Evolutionary conservation across 2,113 vertebrate species (phyloP).

Genomic region (Rhizomys pruinosus): DNA sequence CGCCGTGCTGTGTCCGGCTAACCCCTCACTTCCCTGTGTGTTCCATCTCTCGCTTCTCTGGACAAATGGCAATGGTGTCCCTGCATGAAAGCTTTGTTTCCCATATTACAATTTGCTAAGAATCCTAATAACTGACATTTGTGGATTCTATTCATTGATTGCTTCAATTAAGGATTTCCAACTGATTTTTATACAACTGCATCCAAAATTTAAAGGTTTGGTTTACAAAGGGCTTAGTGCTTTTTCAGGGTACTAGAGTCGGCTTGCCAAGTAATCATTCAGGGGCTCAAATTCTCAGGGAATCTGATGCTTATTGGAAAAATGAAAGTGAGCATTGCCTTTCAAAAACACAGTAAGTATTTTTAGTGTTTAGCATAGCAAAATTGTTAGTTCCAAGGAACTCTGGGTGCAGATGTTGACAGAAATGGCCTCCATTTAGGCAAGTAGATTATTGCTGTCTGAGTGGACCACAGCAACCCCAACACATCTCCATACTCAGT

Average conservation of each 20-base stretch:
- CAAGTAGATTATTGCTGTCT: rapidly evolving
- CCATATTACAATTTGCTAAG: background rate
- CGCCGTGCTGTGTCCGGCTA: rapidly evolving
- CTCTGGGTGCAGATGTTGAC: background rate
- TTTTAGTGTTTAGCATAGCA: too few species aligned
- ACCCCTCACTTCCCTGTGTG: rapidly evolving
- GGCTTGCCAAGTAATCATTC: background rate
- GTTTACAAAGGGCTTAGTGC: background rate
- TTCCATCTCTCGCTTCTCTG: too few species aligned
- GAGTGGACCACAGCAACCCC: background rate
- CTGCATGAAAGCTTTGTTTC: background rate
- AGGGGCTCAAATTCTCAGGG: background rate
- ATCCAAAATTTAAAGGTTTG: background rate
- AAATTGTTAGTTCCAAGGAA: background rate
- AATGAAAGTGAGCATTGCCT: rapidly evolving
- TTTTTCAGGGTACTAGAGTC: background rate
- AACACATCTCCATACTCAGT: background rate
- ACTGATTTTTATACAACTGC: background rate
- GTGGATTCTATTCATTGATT: background rate
- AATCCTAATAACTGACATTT: background rate
- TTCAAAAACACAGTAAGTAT: rapidly evolving
- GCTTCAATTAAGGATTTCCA: conserved; percentile 7
- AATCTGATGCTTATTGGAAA: background rate
- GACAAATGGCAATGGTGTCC: background rate
- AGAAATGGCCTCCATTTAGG: rapidly evolving